Evolutionary conservation across 2,888 invertebrate species (phyloP), one percentile per base, ranked within the genome.

Genomic region (Pimpla rufipes): DNA sequence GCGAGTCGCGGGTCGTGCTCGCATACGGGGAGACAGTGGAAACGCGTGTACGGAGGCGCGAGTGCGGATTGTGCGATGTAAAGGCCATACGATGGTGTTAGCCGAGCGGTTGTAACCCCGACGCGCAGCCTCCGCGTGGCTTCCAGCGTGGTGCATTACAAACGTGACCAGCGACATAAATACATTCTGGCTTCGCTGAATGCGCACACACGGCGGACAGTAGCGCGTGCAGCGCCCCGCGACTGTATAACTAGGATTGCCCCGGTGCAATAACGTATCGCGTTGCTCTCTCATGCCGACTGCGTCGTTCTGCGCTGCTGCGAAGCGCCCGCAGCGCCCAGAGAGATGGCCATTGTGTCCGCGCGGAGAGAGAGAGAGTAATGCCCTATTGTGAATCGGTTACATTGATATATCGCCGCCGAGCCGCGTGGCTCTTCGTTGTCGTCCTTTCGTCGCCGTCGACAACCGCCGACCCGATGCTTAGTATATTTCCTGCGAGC

Each of bases 381-480:
- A 90, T 90, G 88, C 81, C 84, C 90, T 85, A 90, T 90, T 90
- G 88, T 90, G 89, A 89, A 89, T 89, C 87, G 86, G 85, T 87
- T 87, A 85, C 87, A 86, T 88, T 90, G 89, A 90, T 88, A 85
- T 87, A 88, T 86, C 86, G 87, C 78, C 82, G 5, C 35, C 13
- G 42, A 35, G 40, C 29, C 76, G 29, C 11, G 23, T 13, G 37
- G 37, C 42, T 62, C 74, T 78, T 73, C 77, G 77, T 67, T 67
- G 77, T 77, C 47, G 68, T 67, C 23, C 23, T 62, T 67, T 77
- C 73, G 42, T 78, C 55, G 57, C 40, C 71, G 71, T 59, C 16
- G 16, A 64, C 16, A 16, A 73, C 67, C n/a, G 73, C 21, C 7
- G 67, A 73, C 29, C 29, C 57, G 37, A 37, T 40, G 23, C 59